Evolutionary conservation across 2,888 invertebrate genomes (phyloP).

Genomic region (Criorhina ranunculi): DNA sequence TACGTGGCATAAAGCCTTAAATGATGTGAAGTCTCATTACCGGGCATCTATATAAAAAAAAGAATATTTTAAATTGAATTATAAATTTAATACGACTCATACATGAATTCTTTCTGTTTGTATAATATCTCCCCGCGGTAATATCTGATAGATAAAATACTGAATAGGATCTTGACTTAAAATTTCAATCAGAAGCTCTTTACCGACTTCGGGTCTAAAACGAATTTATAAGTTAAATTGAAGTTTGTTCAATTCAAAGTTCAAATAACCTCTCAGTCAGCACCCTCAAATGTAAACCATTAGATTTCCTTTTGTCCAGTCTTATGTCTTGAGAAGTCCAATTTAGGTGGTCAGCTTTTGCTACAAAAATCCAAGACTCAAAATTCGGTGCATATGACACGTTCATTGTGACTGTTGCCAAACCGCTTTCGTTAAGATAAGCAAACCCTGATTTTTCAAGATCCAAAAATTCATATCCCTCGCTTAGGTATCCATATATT

Average conservation of each 20-base stretch:
- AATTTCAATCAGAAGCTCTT: constrained; percentile 90
- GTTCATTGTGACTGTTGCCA: not conserved
- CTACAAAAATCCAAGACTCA: not conserved
- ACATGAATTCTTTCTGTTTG: constrained; percentile 90
- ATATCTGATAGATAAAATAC: constrained; percentile 90
- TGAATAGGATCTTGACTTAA: constrained; percentile 91
- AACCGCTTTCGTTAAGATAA: not conserved
- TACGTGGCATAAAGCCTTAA: constrained; percentile 10
- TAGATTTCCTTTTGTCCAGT: not conserved
- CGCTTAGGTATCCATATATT: not conserved
- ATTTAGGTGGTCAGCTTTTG: not conserved
- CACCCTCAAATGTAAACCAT: constrained; percentile 3
- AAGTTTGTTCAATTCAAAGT: not conserved
- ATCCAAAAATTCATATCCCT: not conserved
- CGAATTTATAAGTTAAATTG: not conserved
- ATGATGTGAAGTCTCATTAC: constrained; percentile 10
- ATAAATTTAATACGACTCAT: not conserved
- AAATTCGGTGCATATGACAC: not conserved
- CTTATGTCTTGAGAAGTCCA: not conserved
- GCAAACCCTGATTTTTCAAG: not conserved
- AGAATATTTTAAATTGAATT: not conserved
- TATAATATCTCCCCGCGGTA: constrained; percentile 94
- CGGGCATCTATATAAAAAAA: constrained; percentile 69
- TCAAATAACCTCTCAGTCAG: constrained; percentile 20
- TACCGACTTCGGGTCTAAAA: constrained; percentile 86